These are phyloP conservation scores for Lathamus discolor DNA, from an alignment of 2,113 vertebrate species.

Conservation along the genomic window DNA sequence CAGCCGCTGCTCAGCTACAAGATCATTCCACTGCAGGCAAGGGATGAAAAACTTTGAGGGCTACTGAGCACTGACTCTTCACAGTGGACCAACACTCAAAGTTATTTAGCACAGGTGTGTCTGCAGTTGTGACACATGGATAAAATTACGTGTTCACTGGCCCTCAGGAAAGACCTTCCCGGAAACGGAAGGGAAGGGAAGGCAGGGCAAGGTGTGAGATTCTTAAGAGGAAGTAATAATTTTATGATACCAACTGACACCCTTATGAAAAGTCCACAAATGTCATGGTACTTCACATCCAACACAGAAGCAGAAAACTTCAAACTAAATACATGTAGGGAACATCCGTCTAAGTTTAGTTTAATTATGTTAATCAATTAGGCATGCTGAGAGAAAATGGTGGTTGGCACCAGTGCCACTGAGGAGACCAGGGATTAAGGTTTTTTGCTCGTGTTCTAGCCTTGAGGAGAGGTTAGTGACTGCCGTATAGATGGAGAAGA, in stretches of 20 bases:
- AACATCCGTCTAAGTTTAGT: background rate
- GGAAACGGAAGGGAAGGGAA: background rate
- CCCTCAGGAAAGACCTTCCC: background rate
- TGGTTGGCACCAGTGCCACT: background rate
- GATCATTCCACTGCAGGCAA: constrained; percentile 22
- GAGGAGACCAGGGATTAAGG: background rate
- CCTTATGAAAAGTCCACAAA: background rate
- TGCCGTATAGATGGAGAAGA: background rate
- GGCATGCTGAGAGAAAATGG: background rate
- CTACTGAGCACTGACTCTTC: constrained; percentile 34
- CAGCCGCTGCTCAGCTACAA: background rate
- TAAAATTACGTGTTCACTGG: background rate
- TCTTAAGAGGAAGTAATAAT: background rate
- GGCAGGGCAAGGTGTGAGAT: background rate
- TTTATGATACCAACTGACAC: background rate
- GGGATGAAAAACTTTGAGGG: constrained; percentile 61
- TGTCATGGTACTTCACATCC: background rate
- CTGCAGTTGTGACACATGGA: background rate
- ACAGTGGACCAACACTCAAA: background rate
- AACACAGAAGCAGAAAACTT: background rate
- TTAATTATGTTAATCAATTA: background rate
- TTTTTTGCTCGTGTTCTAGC: background rate
- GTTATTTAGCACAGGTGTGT: constrained; percentile 35
- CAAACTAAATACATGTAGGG: background rate
- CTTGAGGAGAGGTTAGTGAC: background rate